Evolutionary conservation across 2,113 vertebrate species (phyloP).

Genomic region (Meriones unguiculatus): DNA sequence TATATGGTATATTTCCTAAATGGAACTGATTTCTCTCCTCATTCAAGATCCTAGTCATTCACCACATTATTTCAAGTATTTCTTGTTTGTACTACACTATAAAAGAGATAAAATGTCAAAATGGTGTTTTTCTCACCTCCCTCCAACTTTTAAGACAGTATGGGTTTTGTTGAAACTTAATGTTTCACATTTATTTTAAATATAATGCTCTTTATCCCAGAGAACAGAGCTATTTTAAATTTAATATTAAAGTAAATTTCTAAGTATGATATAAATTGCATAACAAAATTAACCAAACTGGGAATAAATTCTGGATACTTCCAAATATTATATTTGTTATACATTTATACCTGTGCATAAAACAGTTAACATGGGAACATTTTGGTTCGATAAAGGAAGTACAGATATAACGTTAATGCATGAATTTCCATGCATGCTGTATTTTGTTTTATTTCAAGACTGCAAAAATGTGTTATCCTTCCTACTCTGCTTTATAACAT

Average conservation of each 20-base stretch:
- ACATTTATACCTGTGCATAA: not conserved
- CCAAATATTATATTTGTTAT: not conserved
- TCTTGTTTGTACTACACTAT: not conserved
- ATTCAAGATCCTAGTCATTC: not conserved
- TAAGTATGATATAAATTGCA: not conserved
- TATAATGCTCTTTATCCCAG: not conserved
- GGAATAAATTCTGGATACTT: not conserved
- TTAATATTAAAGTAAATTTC: conserved; percentile 20
- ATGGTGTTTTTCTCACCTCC: not conserved
- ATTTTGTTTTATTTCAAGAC: conserved; percentile 37
- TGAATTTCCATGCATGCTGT: not conserved
- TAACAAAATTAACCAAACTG: not conserved
- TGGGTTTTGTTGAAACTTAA: not conserved
- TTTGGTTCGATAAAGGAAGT: not conserved
- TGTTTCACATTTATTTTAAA: conserved; percentile 41
- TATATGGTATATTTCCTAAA: not conserved
- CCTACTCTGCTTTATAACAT: conserved; percentile 46
- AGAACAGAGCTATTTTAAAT: conserved; percentile 27
- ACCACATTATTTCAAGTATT: not conserved
- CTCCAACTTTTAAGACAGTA: conserved; percentile 22
- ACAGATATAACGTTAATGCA: conserved; percentile 43
- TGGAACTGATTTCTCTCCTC: not conserved
- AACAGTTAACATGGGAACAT: conserved; percentile 55
- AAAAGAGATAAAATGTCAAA: not conserved
- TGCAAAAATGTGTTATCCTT: conserved; percentile 5